phyloP scores from a whole-genome alignment of 2,797 vertebrate species.

The Pterois miles region DNA sequence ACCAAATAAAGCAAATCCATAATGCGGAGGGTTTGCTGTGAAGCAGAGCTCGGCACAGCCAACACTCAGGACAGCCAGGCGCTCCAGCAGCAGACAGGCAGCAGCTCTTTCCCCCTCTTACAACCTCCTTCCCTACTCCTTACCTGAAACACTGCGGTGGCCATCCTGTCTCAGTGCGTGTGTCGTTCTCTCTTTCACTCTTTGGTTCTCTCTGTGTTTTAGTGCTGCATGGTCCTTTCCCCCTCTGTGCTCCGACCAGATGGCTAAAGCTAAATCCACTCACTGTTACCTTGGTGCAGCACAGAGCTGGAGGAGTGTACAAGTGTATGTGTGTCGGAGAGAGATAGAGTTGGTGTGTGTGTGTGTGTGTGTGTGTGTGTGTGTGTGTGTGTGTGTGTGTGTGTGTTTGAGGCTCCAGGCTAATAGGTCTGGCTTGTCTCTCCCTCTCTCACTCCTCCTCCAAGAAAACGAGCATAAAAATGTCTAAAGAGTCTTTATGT shows the following conservation, averaged over 20 bases:
- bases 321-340: constrained; percentile 36
- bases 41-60: constrained; percentile 16
- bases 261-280: constrained; percentile 70
- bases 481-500: constrained; percentile 72
- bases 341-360: constrained; percentile 26
- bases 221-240: constrained; percentile 74
- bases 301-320: constrained; percentile 49
- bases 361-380: constrained; percentile 36
- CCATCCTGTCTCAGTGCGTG: constrained; percentile 74
- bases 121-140: constrained; percentile 60
- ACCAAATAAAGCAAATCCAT: constrained; percentile 47
- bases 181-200: constrained; percentile 37
- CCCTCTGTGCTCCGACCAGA: constrained; percentile 52
- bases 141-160: constrained; percentile 87
- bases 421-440: constrained; percentile 64
- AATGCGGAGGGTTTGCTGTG: constrained; percentile 30
- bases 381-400: constrained; percentile 26
- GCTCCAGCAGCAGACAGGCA: constrained; percentile 41
- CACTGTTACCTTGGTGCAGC: constrained; percentile 70
- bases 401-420: constrained; percentile 60
- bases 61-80: constrained; percentile 27
- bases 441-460: constrained; percentile 61
- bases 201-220: constrained; percentile 39
- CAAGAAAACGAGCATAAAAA: constrained; percentile 72
- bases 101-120: background rate